Evolutionary conservation across 2,113 vertebrate genomes (phyloP).

Genomic region (Passer montanus): DNA sequence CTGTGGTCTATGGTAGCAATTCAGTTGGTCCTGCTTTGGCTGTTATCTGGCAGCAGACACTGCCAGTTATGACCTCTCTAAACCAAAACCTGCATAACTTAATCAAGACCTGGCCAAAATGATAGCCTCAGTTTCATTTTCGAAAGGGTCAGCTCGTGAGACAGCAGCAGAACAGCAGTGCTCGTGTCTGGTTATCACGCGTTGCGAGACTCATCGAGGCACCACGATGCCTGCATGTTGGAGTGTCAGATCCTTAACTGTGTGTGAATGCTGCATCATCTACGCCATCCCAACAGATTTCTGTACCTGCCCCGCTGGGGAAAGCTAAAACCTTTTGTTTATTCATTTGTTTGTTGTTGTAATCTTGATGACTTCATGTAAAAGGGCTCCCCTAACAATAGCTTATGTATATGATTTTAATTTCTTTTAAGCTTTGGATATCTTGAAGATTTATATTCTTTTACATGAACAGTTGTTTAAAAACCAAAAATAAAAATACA

Average conservation of each 20-base stretch:
- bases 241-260: slow-evolving; percentile 74
- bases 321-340: not conserved
- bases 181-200: slow-evolving; percentile 24
- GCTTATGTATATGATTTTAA: slow-evolving; percentile 20
- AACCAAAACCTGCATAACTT: slow-evolving; percentile 73
- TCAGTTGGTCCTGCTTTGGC: slow-evolving; percentile 89
- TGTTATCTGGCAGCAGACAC: slow-evolving; percentile 80
- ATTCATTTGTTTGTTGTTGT: slow-evolving; percentile 16
- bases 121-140: slow-evolving; percentile 65
- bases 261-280: slow-evolving; percentile 80
- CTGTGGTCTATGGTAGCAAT: slow-evolving; percentile 83
- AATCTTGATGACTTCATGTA: slow-evolving; percentile 64
- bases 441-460: slow-evolving; percentile 66
- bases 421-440: slow-evolving; percentile 68
- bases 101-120: slow-evolving; percentile 75
- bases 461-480: slow-evolving; percentile 43
- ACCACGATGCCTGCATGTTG: slow-evolving; percentile 72
- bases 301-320: slow-evolving; percentile 66
- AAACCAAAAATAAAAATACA: not conserved
- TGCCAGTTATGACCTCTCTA: slow-evolving; percentile 86
- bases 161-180: slow-evolving; percentile 51
- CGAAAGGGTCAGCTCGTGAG: slow-evolving; percentile 55
- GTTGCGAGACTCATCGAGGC: slow-evolving; percentile 41
- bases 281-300: slow-evolving; percentile 59
- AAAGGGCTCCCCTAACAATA: slow-evolving; percentile 75